Base-by-base conservation (phyloP, 2,113 vertebrate species). In the Hippocampus barbouri region DNA sequence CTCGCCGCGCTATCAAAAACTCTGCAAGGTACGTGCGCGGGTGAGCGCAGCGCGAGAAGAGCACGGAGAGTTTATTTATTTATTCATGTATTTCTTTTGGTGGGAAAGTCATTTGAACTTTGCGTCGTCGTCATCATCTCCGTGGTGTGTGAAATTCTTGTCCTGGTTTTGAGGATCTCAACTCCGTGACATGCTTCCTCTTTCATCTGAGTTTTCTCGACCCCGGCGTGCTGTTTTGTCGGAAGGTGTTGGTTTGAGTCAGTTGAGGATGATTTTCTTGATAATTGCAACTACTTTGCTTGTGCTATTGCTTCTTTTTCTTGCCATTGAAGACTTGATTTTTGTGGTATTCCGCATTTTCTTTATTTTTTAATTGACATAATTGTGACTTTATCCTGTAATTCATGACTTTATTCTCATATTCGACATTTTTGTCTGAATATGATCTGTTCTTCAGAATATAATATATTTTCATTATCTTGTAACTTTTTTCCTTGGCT, bases 1-100 rank as follows among this genome's bases (percentile, higher is more conserved):
- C 83, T 98, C 97, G 79, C 97, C 97, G 63, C 96, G 97, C 70
- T 99, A 99, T 91, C 97, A 98, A 94, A 99, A 99, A 94, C 96
- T 99, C 84, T 98, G 95, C 91, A 99, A 99, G 97, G 97, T 97
- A 90, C 10, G 89, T 89, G 72, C 71, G 38, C 62, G 54, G 27
- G 15, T 4, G 41, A 23, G 64, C 41, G 49, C 3, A 15, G 6
- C 3, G 30, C 74, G 0, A 10, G 1, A 60, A 71, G 62, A 73
- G 38, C 47, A 38, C 30, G 16, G 51, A 74, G 71, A 82, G 75
- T 82, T 85, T 15, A 30, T 34, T 34, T 34, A 34, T 27, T 68
- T 59, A 14, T 14, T 45, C 2, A 14, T 38, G 30, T 38, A n/a
- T 41, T 25, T 1, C 30, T 71, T 21, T 2, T 34, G 71, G 65